Evolutionary conservation across 2,888 invertebrate genomes (phyloP).

Genomic region (Drosophila paranaensis): DNA sequence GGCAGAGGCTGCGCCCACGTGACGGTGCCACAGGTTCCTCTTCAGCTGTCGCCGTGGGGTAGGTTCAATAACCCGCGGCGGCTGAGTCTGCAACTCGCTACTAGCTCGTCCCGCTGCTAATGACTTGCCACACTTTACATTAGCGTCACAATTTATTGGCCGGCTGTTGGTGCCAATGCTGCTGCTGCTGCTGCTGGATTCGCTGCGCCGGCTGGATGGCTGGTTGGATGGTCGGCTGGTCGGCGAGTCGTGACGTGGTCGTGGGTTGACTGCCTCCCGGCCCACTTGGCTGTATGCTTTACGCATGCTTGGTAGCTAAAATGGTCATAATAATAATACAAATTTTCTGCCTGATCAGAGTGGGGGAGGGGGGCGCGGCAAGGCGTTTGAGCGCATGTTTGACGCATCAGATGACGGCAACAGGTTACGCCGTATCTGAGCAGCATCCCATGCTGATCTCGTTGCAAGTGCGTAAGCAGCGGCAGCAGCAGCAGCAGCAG

Average conservation of each 20-base stretch:
- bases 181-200: constrained; percentile 10
- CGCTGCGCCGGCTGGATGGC: not conserved
- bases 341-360: constrained; percentile 64
- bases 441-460: constrained; percentile 56
- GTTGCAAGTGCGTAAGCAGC: constrained; percentile 75
- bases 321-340: constrained; percentile 80
- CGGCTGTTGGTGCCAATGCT: constrained; percentile 47
- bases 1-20: constrained; percentile 43
- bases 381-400: constrained; percentile 80
- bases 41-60: constrained; percentile 50
- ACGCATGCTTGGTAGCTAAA: constrained; percentile 78
- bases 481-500: constrained; percentile 30
- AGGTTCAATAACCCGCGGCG: constrained; percentile 74
- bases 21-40: constrained; percentile 23
- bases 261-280: constrained; percentile 29
- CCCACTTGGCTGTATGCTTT: constrained; percentile 68
- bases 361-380: not conserved
- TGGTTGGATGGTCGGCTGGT: not conserved
- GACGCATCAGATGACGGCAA: constrained; percentile 74
- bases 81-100: constrained; percentile 18
- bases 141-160: constrained; percentile 80
- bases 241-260: constrained; percentile 30
- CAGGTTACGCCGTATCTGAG: constrained; percentile 57
- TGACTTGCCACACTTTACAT: constrained; percentile 81
- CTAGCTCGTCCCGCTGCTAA: constrained; percentile 57